phyloP scores from a whole-genome alignment of 2,888 invertebrate genomes.

The Drosophila eohydei region DNA sequence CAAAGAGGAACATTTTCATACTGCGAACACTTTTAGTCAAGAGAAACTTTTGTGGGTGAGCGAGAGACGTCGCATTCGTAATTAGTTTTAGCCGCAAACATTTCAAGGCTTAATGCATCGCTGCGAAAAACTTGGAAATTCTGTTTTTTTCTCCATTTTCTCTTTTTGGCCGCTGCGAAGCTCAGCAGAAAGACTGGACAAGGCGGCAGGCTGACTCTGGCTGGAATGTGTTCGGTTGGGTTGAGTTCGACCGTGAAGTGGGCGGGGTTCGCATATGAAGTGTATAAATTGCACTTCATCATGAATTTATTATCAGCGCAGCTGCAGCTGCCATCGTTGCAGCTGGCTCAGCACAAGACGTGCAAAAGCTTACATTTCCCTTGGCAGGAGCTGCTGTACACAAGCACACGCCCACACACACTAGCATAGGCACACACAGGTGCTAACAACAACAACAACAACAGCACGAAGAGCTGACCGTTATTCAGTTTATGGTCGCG shows the following conservation, averaged over 20 bases:
- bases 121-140: constrained; percentile 44
- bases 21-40: constrained; percentile 30
- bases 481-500: constrained; percentile 64
- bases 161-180: constrained; percentile 32
- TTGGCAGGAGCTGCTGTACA: constrained; percentile 25
- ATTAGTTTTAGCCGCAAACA: constrained; percentile 76
- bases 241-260: background rate
- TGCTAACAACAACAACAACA: constrained; percentile 34
- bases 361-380: constrained; percentile 46
- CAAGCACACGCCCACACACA: constrained; percentile 22
- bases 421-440: constrained; percentile 30
- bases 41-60: constrained; percentile 16
- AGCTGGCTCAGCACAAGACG: constrained; percentile 75
- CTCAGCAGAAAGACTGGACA: constrained; percentile 66
- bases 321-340: constrained; percentile 74
- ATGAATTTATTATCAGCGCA: constrained; percentile 79
- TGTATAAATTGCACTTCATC: constrained; percentile 80
- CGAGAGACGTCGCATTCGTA: constrained; percentile 58
- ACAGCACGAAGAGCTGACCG: constrained; percentile 58
- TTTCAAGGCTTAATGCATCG: constrained; percentile 69
- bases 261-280: constrained; percentile 65
- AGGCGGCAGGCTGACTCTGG: background rate
- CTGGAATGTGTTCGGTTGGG: background rate
- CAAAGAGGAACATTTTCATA: constrained; percentile 36
- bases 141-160: constrained; percentile 8